Base-by-base conservation (phyloP, 1,140 invertebrate genomes). In the Atta cephalotes region DNA sequence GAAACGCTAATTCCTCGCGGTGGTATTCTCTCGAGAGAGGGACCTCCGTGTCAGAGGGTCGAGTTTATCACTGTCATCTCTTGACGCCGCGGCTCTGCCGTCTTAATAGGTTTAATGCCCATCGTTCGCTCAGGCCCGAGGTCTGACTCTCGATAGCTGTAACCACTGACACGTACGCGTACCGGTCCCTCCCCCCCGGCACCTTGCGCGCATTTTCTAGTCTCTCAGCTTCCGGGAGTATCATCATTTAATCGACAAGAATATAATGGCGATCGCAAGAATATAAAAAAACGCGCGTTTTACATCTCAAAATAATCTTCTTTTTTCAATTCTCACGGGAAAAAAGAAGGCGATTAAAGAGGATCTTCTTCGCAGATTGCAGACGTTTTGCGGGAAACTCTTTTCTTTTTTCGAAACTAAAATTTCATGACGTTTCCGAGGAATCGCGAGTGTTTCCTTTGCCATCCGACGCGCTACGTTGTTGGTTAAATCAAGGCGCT, bases 21-120 rank as follows among this genome's bases (percentile, higher is more conserved):
- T 89, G 89, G 87, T 90, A 78, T 87, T 91, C 71, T 84, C 87
- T 28, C 53, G 53, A 60, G 76, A 31, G 85, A 91, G 90, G 87
- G 74, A 91, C 80, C 88, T 66, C 86, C 84, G 87, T 93, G 92
- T 93, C 93, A 92, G 91, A 91, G 91, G 92, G 91, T 89, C 92
- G 91, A 92, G 92, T 92, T 93, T 94, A 93, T 94, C 92, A 92
- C 92, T 93, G 92, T 93, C 93, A 93, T 93, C 92, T 94, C 85
- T 89, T 93, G 90, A 93, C 90, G 92, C 86, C 90, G 79, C 63
- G 82, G 84, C 90, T 88, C 91, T 90, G 77, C 89, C 90, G 91
- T 92, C 91, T 93, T 93, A 92, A 93, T 93, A 93, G 92, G 84
- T 93, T 93, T 93, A 93, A 93, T 93, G 91, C 88, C 87, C 91